Evolutionary conservation across 2,888 invertebrate species (phyloP), one percentile per base, ranked within the genome.

Genomic region (Euplagia quadripunctaria): DNA sequence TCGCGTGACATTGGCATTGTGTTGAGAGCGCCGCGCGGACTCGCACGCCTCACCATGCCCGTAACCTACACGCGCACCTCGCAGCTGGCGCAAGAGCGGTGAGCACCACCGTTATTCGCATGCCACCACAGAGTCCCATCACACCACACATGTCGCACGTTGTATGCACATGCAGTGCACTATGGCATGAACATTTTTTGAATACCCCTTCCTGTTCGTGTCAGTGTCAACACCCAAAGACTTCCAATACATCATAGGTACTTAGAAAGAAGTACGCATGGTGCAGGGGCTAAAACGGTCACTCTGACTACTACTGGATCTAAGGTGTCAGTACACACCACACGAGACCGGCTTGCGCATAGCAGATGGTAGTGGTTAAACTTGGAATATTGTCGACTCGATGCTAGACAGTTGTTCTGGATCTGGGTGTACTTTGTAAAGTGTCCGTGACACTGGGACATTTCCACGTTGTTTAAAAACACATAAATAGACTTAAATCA

Each of bases 21-120:
- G 64, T 67, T 8, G 67, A 16, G 72, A 68, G 65, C 70, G 51
- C 65, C 71, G 64, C 64, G 20, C 55, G 65, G 52, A 51, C 49
- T 58, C 64, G 8, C 42, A 17, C 70, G 73, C 67, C 31, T 20
- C 68, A 11, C 68, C 77, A 93, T 93, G 93, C 93, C 94, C 46
- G 87, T 92, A 74, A 90, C 88, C 73, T 92, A 92, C 82, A 65
- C 90, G 42, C 89, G 91, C 72, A 86, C 91, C 31, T 90, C 93
- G 68, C 81, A 83, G 75, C 72, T 43, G 92, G 83, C 83, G 72
- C 88, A 87, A 52, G 86, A 86, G 82, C 91, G 91, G 93, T 92
- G 85, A 89, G 91, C 83, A 63, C 55, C 49, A 69, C 64, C 68
- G 52, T 43, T 69, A 12, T 41, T 17, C 55, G 51, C 16, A 41